These are phyloP conservation scores for Boloria euphrosyne DNA, from an alignment of 2,888 invertebrate genomes.

Conservation along the genomic window DNA sequence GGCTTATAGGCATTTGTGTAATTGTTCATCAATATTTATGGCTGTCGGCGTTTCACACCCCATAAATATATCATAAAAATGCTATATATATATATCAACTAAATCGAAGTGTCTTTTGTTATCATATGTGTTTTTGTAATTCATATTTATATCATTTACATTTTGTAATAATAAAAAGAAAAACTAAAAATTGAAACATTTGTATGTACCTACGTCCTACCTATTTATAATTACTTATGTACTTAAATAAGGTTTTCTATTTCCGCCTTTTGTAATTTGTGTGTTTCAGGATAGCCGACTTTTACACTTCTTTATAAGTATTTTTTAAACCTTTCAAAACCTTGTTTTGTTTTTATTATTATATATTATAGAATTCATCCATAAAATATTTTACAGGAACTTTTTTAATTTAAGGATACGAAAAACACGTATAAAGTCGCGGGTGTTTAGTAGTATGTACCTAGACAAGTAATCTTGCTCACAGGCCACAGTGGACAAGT, in stretches of 20 bases:
- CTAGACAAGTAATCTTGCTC: background rate
- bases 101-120: background rate
- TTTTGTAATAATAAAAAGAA: too few relatives aligned
- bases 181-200: too few relatives aligned
- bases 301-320: too few relatives aligned
- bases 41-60: background rate
- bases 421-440: background rate
- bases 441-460: background rate
- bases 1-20: constrained; percentile 10
- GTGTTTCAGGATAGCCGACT: too few relatives aligned
- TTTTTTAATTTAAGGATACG: too few relatives aligned
- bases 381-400: too few relatives aligned
- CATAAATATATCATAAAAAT: constrained; percentile 13
- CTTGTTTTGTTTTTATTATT: too few relatives aligned
- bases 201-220: background rate
- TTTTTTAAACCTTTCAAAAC: too few relatives aligned
- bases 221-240: background rate
- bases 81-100: background rate
- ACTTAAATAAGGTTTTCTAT: background rate
- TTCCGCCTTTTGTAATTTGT: too few relatives aligned
- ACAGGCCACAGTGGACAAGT: background rate
- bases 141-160: too few relatives aligned
- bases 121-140: too few relatives aligned
- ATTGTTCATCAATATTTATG: constrained; percentile 26
- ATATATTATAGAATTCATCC: too few relatives aligned